Base-by-base conservation (phyloP, 2,888 invertebrate genomes). In the Dorcus hopei region DNA sequence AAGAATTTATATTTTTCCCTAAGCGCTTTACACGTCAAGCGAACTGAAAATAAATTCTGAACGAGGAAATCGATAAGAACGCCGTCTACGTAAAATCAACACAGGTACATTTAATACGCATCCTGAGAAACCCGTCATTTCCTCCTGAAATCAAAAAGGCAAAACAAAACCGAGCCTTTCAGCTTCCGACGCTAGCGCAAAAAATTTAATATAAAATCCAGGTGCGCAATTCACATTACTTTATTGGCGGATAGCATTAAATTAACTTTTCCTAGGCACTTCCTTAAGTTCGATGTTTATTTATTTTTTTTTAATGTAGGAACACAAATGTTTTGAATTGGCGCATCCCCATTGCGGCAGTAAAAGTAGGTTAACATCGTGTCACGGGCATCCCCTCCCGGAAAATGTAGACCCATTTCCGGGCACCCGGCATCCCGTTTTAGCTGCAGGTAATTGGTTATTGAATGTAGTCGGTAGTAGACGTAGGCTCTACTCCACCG, bases 401-500 rank as follows among this genome's bases (percentile, higher is more conserved):
- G 38, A 38, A 14, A 11, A 7, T 38, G 14, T 38, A 52, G 52
- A 55, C 52, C 43, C 52, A 52, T 59, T 55, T 59, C 59, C 59
- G 55, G 59, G 52, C 70, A 69, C 67, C 69, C 66, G 63, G 64
- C 66, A 68, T 70, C 67, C 69, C 66, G 65, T 68, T 70, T 63
- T 67, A 67, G 68, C 66, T 66, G 66, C 62, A 64, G 61, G 66
- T 69, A 71, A 72, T 71, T 71, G 71, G 69, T 68, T 69, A 70
- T 70, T 68, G 69, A 69, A 72, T 70, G 68, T 71, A 68, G 69
- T 70, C 64, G 70, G 65, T 63, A 38, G 38, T 52, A 41, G 23
- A 45, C 43, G 43, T 52, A 41, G 42, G 38, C 16, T 38, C 45
- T 45, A 47, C 3, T 33, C 26, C 26, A 7, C 26, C 26, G 26